Conservation (phyloP, 1,140 invertebrate species). For the Holcopasites calliopsidis region DNA sequence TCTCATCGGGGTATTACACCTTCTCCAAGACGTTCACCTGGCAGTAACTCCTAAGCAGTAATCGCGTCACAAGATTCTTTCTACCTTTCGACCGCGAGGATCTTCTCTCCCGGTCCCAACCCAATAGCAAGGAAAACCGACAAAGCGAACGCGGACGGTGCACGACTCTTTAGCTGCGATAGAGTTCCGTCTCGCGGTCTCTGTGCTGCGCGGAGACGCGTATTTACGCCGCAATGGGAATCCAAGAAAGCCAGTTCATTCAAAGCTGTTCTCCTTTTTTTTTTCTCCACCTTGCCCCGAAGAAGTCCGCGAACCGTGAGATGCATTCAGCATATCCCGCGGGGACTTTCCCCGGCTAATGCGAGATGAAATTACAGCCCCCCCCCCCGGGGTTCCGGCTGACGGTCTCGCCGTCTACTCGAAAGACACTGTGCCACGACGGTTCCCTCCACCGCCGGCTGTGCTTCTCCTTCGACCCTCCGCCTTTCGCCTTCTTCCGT, state of each 20-base stretch:
- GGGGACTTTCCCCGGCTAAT: slow-evolving; percentile 57
- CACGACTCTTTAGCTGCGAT: slow-evolving; percentile 9
- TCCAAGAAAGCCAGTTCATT: slow-evolving; percentile 61
- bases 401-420: slow-evolving; percentile 52
- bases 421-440: slow-evolving; percentile 46
- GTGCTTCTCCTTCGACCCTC: slow-evolving; percentile 39
- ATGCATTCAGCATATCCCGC: slow-evolving; percentile 60
- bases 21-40: slow-evolving; percentile 50
- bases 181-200: not conserved
- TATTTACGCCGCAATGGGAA: slow-evolving; percentile 61
- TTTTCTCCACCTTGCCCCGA: slow-evolving; percentile 9
- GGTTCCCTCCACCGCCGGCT: not conserved
- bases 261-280: slow-evolving; percentile 45
- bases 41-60: no score
- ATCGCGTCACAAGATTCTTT: slow-evolving; percentile 17
- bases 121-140: slow-evolving; percentile 65
- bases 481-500: slow-evolving; percentile 20
- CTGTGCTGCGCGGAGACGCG: slow-evolving; percentile 26
- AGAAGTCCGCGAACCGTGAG: slow-evolving; percentile 57
- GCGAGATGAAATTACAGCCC: slow-evolving; percentile 67
- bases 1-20: slow-evolving; percentile 34
- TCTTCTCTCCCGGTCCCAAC: no score
- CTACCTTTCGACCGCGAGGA: no score
- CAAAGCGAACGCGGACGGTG: slow-evolving; percentile 16
- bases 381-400: slow-evolving; percentile 51